Conservation (phyloP, 2,888 invertebrate genomes). For the Agrotis exclamationis region DNA sequence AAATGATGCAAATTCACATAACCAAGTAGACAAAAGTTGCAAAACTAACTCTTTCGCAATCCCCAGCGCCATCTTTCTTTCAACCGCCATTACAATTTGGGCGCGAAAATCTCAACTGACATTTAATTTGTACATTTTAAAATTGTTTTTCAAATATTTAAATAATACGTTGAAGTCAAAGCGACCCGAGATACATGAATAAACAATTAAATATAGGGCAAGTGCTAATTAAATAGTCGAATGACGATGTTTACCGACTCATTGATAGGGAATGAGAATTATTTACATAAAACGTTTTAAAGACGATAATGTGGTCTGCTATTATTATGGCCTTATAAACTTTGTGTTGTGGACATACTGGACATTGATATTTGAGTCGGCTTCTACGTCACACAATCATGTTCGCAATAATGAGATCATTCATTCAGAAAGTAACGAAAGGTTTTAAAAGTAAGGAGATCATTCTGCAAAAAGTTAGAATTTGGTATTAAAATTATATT, state of each 20-base stretch:
- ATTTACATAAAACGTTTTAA: constrained; percentile 44
- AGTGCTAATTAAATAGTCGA: constrained; percentile 63
- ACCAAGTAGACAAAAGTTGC: constrained; percentile 23
- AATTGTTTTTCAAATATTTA: background rate
- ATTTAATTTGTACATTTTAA: constrained; percentile 1
- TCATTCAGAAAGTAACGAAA: background rate
- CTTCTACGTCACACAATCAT: background rate
- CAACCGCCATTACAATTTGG: constrained; percentile 29
- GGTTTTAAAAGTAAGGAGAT: background rate
- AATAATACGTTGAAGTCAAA: constrained; percentile 17
- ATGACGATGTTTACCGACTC: constrained; percentile 54
- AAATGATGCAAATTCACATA: constrained; percentile 38
- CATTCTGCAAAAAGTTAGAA: background rate
- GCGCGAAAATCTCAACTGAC: constrained; percentile 20
- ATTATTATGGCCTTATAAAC: constrained; percentile 20
- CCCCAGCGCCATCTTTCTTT: constrained; percentile 55
- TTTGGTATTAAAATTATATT: background rate
- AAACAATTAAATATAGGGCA: constrained; percentile 59
- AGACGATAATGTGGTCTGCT: constrained; percentile 14
- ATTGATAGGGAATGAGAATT: constrained; percentile 61
- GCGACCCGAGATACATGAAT: constrained; percentile 47
- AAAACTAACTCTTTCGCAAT: constrained; percentile 28
- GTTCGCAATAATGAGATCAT: background rate
- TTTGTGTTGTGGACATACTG: constrained; percentile 31
- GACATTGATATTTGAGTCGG: constrained; percentile 22